Evolutionary conservation across 1,140 invertebrate species (phyloP), one percentile per base, ranked within the genome.

Genomic region (Calephelis virginiensis): DNA sequence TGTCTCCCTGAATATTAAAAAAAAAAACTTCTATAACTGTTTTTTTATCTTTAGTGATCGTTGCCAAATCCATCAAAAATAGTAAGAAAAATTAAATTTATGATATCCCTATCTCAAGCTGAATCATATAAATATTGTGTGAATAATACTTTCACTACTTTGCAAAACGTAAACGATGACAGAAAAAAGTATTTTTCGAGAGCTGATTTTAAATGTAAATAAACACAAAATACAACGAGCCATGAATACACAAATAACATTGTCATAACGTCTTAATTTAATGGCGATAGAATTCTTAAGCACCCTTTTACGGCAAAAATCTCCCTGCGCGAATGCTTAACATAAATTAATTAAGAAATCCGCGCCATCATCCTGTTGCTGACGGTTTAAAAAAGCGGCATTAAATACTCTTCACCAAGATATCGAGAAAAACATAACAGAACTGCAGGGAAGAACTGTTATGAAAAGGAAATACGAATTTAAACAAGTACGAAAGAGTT

Each of bases 281-380:
- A 72, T 71, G 71, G 69, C 73, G 46, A 69, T 63, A 71, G 66
- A 75, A 80, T 75, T 81, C 73, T 80, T 80, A 81, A 84, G 80
- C 86, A 83, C 80, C 83, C 78, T 83, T 85, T 83, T 77, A 69
- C 73, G 64, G 71, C 68, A 68, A 74, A 78, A 76, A 78, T 75
- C 72, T 63, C 76, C 74, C 78, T 76, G 63, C 12, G 53, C 71
- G 66, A 79, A 80, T 84, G 80, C 80, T 89, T 86, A 88, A 86
- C 84, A 90, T 90, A 86, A 90, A 90, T 89, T 90, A 90, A 90
- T 90, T 89, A 90, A 86, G 73, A 85, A 85, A 78, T 83, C 78
- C 76, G 78, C 86, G 73, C 83, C 72, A 82, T 85, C 86, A 82
- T 78, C 83, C 87, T 89, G 83, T 84, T 78, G 76, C 69, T 85